phyloP scores from a whole-genome alignment of 2,888 invertebrate genomes.

The Pecten maximus region DNA sequence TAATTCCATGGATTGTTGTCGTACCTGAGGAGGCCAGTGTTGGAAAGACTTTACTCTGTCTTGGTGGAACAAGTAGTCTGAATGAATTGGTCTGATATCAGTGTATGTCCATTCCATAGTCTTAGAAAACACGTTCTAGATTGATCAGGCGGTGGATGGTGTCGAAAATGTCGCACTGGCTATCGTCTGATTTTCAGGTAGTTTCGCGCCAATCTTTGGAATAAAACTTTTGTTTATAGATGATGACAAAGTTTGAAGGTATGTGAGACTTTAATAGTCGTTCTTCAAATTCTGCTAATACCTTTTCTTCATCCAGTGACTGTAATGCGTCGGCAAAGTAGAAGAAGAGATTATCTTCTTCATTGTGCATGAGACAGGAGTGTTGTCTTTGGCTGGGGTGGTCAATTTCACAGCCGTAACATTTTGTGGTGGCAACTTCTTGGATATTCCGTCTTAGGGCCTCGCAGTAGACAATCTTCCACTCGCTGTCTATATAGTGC shows the following conservation, averaged over 20 bases:
- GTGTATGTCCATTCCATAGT: too few species aligned
- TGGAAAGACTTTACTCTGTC: too few species aligned
- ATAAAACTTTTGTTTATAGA: conserved; percentile 42
- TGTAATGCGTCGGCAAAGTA: conserved; percentile 46
- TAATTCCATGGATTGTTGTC: not conserved
- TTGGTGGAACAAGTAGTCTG: too few species aligned
- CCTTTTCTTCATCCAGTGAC: conserved; percentile 38
- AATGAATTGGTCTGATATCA: too few species aligned
- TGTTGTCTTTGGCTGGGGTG: conserved; percentile 53
- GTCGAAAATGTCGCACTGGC: not conserved
- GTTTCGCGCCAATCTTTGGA: conserved; percentile 42
- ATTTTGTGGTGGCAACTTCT: conserved; percentile 28
- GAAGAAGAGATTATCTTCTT: conserved; percentile 45
- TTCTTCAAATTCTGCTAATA: conserved; percentile 9
- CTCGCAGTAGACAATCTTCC: not conserved
- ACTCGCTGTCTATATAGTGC: not conserved
- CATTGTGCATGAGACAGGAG: conserved; percentile 48
- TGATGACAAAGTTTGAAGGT: conserved; percentile 39
- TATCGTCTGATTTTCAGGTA: not conserved
- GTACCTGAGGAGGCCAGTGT: not conserved
- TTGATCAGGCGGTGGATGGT: not conserved
- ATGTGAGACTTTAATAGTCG: conserved; percentile 33
- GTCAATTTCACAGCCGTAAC: conserved; percentile 55
- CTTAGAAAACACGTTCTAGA: too few species aligned
- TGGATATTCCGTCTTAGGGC: not conserved